Base-by-base conservation (phyloP, 2,113 vertebrate genomes). In the Phylloscopus trochiloides region DNA sequence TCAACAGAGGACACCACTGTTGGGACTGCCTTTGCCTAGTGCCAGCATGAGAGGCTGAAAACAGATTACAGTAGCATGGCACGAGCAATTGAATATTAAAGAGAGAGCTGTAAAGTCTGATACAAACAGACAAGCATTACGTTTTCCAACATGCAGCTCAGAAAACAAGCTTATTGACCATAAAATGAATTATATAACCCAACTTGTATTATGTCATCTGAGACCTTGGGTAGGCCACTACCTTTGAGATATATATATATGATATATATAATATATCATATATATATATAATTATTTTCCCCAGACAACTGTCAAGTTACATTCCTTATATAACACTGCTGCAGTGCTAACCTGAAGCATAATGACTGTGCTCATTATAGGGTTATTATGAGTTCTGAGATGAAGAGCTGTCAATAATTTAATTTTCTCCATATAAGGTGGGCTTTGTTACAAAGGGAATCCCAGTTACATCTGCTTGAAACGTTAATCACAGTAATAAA, bases 51-150 rank as follows among this genome's bases (percentile, higher is more conserved):
- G 67, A 91, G 93, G 62, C 80, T 87, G 57, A 94, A 91, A 96
- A 92, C 6, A 10, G 65, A 89, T 87, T 84, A 77, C 73, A 50
- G 38, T 3, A 72, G 68, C 88, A 88, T 25, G 75, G 90, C 47
- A 17, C 1, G 3, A 97, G 74, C 85, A 89, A 92, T 90, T 96
- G 57, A 85, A 9, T 90, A 94, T 86, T 91, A 97, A 92, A 97
- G 94, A 94, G 68, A 94, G 26, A 91, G 80, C 78, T 90, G 89
- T 95, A 88, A 95, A 96, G 71, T 86, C 95, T 94, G 95, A 97
- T 90, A 76, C 55, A 92, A 93, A 97, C 73, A 95, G 95, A 96
- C 96, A 97, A 94, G 94, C 19, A 2, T 95, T 95, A 95, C 14
- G 5, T 90, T 95, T 89, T 96, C 78, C 88, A 66, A 61, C 38